Conservation (phyloP, 2,797 vertebrate species). For the Xerus rutilus region DNA sequence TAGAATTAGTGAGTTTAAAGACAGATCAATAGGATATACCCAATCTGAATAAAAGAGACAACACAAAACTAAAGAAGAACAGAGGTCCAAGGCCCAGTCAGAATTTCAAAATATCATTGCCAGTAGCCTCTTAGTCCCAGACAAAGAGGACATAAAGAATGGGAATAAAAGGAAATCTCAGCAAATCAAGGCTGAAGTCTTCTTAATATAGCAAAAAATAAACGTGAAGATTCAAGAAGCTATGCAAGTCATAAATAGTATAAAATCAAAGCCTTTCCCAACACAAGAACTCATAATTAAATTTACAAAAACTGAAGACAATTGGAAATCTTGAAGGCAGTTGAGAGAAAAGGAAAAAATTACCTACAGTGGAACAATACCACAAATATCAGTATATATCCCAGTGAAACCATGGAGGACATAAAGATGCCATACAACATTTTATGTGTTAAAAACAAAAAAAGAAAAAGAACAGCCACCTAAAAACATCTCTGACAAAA, state of each 20-base stretch:
- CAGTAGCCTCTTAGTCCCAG: too few relatives aligned
- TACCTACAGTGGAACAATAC: not conserved
- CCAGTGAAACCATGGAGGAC: not conserved
- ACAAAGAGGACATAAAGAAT: not conserved
- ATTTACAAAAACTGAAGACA: not conserved
- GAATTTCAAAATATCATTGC: too few relatives aligned
- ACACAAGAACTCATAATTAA: not conserved
- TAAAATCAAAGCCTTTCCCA: not conserved
- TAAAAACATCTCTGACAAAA: not conserved
- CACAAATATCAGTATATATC: too few relatives aligned
- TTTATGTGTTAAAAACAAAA: too few relatives aligned
- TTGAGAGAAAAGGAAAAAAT: not conserved
- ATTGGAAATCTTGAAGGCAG: not conserved
- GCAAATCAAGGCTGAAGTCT: not conserved
- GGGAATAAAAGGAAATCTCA: not conserved
- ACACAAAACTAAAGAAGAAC: not conserved
- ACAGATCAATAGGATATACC: not conserved
- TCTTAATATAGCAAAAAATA: not conserved
- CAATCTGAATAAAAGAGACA: not conserved
- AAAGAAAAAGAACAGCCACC: too few relatives aligned
- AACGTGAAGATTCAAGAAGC: not conserved
- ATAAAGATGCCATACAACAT: not conserved
- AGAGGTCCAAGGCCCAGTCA: not conserved
- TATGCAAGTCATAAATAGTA: not conserved
- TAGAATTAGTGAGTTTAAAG: not conserved